Evolutionary conservation across 2,113 vertebrate genomes (phyloP), one percentile per base, ranked within the genome.

Genomic region (Helogale parvula): DNA sequence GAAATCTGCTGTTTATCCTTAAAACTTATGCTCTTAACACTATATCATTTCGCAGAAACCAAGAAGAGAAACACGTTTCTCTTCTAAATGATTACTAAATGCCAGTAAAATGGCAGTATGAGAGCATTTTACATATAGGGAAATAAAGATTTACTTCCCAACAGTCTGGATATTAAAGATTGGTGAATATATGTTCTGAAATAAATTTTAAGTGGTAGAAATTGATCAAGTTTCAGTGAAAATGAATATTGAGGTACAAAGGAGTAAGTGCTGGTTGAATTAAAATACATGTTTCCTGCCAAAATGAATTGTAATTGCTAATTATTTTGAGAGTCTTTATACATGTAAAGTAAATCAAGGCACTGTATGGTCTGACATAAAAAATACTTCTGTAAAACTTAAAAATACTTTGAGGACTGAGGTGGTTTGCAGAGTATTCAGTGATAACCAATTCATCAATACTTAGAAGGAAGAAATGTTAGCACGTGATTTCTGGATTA

Each of bases 331-430:
- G 35, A 96, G 71, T 57, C 17, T 66, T 69, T 65, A 6, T 35
- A 60, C 7, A 50, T 63, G 52, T 47, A 60, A 89, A 71, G 60
- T n/a, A 76, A 76, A 71, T 83, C 31, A 27, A 66, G 21, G n/a
- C 60, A 65, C 47, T 77, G 11, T 88, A 35, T 66, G 27, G 5
- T 85, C 54, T 94, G 6, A 45, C 23, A 72, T 19, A 29, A 87
- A 91, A 96, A 65, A 23, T 68, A 57, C 57, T 76, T 57, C 47
- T 88, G 33, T 77, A 54, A 92, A 94, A 94, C 17, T 72, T 77
- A 23, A 66, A 94, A 79, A 23, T 96, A 72, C 13, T 85, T 89
- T 81, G 52, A 27, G 7, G 8, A 33, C 38, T 41, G 1, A 85
- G 66, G 21, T 72, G 25, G n/a, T 89, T 68, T 71, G 14, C 10